Percentiles rank a stretch among this genome's conserved stretches.
These are phyloP conservation scores for Momotus momota DNA, from an alignment of 2,797 vertebrate species.

Conservation along the genomic window DNA sequence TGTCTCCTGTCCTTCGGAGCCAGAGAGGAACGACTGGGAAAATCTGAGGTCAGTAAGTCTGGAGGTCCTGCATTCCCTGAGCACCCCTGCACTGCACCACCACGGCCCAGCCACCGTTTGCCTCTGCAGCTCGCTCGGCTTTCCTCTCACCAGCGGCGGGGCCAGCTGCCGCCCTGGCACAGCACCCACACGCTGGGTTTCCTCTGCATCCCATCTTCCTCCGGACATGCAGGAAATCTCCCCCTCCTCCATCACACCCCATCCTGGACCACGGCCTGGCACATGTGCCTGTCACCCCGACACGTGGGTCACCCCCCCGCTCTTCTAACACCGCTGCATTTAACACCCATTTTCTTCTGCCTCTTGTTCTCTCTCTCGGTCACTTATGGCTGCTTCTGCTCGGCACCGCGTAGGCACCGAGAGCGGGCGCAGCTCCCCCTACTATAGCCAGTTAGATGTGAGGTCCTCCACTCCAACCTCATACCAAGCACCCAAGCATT, in stretches of 20 bases:
- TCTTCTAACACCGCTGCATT: constrained; percentile 50
- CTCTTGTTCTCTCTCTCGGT: constrained; percentile 76
- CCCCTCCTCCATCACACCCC: background rate
- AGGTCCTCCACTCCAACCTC: constrained; percentile 94
- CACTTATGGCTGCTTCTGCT: constrained; percentile 73
- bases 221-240: background rate
- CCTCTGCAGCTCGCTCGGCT: constrained; percentile 1
- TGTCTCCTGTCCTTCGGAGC: background rate
- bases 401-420: constrained; percentile 90
- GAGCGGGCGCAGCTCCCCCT: constrained; percentile 98
- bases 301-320: background rate
- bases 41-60: background rate
- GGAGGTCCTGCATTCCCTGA: background rate
- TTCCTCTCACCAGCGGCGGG: background rate
- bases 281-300: background rate
- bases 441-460: constrained; percentile 95
- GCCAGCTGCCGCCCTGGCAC: background rate
- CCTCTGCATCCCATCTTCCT: background rate
- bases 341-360: constrained; percentile 79
- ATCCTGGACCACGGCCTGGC: background rate
- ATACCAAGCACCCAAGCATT: constrained; percentile 98
- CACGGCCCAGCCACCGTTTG: background rate
- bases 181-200: background rate
- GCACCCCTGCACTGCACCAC: background rate
- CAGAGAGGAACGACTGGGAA: background rate